phyloP scores from a whole-genome alignment of 2,888 invertebrate species.

The Ptychoptera contaminata region DNA sequence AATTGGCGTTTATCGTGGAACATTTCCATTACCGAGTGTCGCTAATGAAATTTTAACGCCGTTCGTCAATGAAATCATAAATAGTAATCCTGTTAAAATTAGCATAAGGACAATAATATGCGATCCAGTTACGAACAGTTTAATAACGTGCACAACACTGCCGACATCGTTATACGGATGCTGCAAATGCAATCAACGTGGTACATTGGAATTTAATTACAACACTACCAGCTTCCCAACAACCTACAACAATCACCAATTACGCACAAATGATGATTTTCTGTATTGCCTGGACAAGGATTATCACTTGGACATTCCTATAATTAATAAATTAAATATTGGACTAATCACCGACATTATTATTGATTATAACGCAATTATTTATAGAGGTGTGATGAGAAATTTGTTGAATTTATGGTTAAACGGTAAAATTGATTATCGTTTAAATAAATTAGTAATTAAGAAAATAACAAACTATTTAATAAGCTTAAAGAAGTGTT shows the following conservation, averaged over 20 bases:
- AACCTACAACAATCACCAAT: conserved; percentile 1
- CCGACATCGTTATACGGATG: conserved; percentile 10
- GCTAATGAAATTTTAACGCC: conserved; percentile 10
- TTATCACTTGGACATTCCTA: conserved; percentile 9
- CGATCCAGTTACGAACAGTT: conserved; percentile 9
- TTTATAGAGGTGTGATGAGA: conserved; percentile 10
- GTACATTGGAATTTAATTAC: conserved; percentile 6
- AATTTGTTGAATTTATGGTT: conserved; percentile 9
- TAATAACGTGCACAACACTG: conserved; percentile 9
- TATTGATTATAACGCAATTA: conserved; percentile 9
- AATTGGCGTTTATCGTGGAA: conserved; percentile 9
- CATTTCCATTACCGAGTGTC: conserved; percentile 8
- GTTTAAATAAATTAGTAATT: conserved; percentile 8
- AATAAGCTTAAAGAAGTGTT: background rate
- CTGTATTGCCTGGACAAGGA: conserved; percentile 8
- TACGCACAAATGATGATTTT: conserved; percentile 10
- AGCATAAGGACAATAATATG: conserved; percentile 7
- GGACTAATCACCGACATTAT: conserved; percentile 10
- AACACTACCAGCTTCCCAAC: conserved; percentile 8
- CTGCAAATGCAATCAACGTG: conserved; percentile 8
- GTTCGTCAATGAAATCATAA: conserved; percentile 9
- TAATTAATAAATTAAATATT: conserved; percentile 6
- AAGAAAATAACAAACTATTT: conserved; percentile 8
- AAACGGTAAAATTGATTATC: conserved; percentile 8
- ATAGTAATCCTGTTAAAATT: conserved; percentile 3